A percentile compares a stretch with the other conserved stretches of the same genome.
Conservation (phyloP, 2,797 vertebrate species). For the Centroberyx gerrardi region DNA sequence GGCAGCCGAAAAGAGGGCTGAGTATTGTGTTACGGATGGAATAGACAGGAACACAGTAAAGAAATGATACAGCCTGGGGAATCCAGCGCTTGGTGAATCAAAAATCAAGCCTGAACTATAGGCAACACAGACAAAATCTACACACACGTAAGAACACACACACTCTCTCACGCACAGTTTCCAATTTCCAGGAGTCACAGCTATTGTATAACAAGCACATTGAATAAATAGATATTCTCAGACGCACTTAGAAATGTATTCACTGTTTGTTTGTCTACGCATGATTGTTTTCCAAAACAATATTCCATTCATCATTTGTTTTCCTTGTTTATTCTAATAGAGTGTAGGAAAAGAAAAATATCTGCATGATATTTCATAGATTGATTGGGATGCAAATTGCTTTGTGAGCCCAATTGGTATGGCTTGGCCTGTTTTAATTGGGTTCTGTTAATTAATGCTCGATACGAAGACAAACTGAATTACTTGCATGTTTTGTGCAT, state of each 20-base stretch:
- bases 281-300: slow-evolving; percentile 66
- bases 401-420: slow-evolving; percentile 75
- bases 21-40: slow-evolving; percentile 41
- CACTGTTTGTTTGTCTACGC: slow-evolving; percentile 64
- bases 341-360: slow-evolving; percentile 49
- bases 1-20: slow-evolving; percentile 51
- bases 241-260: slow-evolving; percentile 62
- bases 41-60: slow-evolving; percentile 26
- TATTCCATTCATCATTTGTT: slow-evolving; percentile 71
- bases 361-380: slow-evolving; percentile 77
- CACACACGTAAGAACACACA: neutral
- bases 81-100: slow-evolving; percentile 17
- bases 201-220: slow-evolving; percentile 32
- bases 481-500: slow-evolving; percentile 77
- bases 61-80: slow-evolving; percentile 15
- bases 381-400: slow-evolving; percentile 85
- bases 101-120: slow-evolving; percentile 1
- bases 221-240: slow-evolving; percentile 36
- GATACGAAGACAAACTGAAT: slow-evolving; percentile 80
- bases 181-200: slow-evolving; percentile 40
- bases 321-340: slow-evolving; percentile 76
- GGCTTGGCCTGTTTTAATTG: slow-evolving; percentile 83
- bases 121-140: neutral
- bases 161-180: neutral
- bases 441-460: slow-evolving; percentile 84